These are phyloP conservation scores for Hypercompe scribonia DNA, from an alignment of 2,888 invertebrate species.

Conservation along the genomic window DNA sequence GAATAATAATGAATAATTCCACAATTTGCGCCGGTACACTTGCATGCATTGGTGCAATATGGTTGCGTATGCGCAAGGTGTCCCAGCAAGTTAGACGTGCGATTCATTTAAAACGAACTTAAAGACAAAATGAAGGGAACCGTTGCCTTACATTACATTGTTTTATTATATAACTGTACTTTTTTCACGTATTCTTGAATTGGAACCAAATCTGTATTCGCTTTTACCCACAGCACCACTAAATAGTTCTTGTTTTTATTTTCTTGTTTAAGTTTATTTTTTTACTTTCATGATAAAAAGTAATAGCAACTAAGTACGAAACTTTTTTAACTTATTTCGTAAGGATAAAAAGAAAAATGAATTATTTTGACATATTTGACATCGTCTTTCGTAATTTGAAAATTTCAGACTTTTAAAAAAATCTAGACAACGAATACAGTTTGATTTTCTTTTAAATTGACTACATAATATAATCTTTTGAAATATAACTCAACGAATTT, in stretches of 20 bases:
- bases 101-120: constrained; percentile 55
- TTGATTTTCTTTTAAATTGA: not conserved
- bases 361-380: no score
- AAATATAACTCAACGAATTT: not conserved
- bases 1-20: constrained; percentile 69
- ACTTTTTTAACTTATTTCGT: not conserved
- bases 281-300: no score
- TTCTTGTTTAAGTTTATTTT: no score
- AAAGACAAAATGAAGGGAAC: constrained; percentile 52
- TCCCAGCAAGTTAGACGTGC: constrained; percentile 59
- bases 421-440: not conserved
- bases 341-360: not conserved
- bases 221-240: not conserved
- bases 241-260: not conserved
- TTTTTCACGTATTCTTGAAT: constrained; percentile 51
- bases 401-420: not conserved
- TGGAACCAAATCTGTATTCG: constrained; percentile 13
- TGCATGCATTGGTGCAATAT: constrained; percentile 64
- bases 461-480: not conserved
- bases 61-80: constrained; percentile 62
- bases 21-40: constrained; percentile 64
- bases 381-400: not conserved
- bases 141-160: constrained; percentile 56
- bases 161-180: constrained; percentile 62
- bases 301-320: no score